Evolutionary conservation across 2,888 invertebrate species (phyloP).

Genomic region (Campopleginae sp.): DNA sequence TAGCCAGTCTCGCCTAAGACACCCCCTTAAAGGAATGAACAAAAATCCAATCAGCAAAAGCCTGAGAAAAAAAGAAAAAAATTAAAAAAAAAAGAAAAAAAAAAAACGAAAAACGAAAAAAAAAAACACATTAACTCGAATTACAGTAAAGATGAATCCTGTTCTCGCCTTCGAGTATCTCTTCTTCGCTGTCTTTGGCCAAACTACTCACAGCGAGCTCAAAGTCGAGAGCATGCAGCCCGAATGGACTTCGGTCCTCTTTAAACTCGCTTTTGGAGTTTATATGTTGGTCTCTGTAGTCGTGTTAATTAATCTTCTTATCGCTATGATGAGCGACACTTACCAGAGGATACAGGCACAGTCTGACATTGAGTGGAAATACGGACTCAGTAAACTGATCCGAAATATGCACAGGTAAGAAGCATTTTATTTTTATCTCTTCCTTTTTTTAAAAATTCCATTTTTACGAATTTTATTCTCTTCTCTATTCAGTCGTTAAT

Average conservation of each 20-base stretch:
- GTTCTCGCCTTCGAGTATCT: conserved; percentile 98
- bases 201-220: conserved; percentile 94
- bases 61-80: neutral
- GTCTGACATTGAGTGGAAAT: conserved; percentile 93
- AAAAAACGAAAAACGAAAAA: conserved; percentile 61
- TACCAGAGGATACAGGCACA: conserved; percentile 99
- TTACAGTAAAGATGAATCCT: conserved; percentile 93
- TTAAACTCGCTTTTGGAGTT: conserved; percentile 97
- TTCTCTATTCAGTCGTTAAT: conserved; percentile 10
- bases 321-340: conserved; percentile 99
- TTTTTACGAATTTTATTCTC: neutral
- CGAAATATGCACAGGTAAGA: conserved; percentile 89
- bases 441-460: neutral
- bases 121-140: conserved; percentile 76
- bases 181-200: conserved; percentile 99
- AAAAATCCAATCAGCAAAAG: conserved; percentile 59
- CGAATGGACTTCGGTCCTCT: conserved; percentile 93
- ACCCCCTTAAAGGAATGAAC: conserved; percentile 67
- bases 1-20: conserved; percentile 69
- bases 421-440: neutral
- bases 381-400: conserved; percentile 91
- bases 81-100: conserved; percentile 12
- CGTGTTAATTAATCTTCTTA: conserved; percentile 98
- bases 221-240: conserved; percentile 91
- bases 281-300: conserved; percentile 99